Percentiles rank a stretch among this genome's conserved stretches.
Conservation (phyloP, 1,140 invertebrate genomes). For the Elysia chlorotica region DNA sequence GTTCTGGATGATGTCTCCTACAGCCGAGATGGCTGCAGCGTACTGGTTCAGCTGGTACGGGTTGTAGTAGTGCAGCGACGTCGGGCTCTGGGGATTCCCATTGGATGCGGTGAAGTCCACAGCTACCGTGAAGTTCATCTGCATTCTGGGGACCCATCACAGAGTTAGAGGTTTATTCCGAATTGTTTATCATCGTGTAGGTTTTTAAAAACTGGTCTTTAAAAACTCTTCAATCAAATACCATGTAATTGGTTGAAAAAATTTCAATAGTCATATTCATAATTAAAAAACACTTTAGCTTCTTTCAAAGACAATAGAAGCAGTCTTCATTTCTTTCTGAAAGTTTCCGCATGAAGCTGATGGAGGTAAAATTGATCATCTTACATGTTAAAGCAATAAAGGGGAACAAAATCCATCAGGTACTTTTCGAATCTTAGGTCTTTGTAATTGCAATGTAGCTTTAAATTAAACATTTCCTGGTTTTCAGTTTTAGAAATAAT, state of each 20-base stretch:
- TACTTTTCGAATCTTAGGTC: too few species aligned
- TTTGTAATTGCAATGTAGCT: too few species aligned
- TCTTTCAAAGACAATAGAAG: neutral
- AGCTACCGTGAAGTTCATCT: slow-evolving; percentile 70
- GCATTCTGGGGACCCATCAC: slow-evolving; percentile 51
- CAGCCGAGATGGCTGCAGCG: slow-evolving; percentile 62
- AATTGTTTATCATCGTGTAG: too few species aligned
- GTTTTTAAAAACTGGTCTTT: neutral
- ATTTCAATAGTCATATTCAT: neutral
- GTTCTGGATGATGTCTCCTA: slow-evolving; percentile 72
- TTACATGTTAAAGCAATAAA: too few species aligned
- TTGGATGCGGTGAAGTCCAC: slow-evolving; percentile 76
- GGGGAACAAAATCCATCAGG: too few species aligned
- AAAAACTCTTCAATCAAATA: neutral
- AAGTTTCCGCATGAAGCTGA: too few species aligned
- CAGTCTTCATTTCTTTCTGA: neutral
- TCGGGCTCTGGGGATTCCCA: slow-evolving; percentile 66
- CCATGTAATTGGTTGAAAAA: neutral
- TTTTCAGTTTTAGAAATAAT: too few species aligned
- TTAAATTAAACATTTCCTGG: too few species aligned
- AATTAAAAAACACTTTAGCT: neutral
- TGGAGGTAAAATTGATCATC: too few species aligned
- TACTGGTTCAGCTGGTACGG: slow-evolving; percentile 66
- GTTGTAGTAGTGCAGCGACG: slow-evolving; percentile 68
- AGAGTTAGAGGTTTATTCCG: too few species aligned